Base-by-base conservation (phyloP, 2,797 vertebrate species). In the Podarcis lilfordi region DNA sequence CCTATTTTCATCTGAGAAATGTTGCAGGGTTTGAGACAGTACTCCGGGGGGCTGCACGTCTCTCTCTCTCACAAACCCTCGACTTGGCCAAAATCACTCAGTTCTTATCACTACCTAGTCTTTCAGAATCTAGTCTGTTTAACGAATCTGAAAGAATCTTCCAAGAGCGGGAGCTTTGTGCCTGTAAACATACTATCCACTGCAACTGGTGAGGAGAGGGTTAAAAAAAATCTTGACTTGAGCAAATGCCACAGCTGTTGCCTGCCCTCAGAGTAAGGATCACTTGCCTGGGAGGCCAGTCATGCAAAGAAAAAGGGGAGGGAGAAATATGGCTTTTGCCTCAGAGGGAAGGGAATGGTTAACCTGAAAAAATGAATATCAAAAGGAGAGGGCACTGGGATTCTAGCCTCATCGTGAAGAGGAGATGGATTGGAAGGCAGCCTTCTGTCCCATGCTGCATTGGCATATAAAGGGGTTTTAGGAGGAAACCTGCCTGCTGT, bases 171-270 rank as follows among this genome's bases (percentile, higher is more conserved):
- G 40, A 15, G 1, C 27, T 37, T 5, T 68, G 25, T 32, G 15
- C 37, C 35, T 32, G 25, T 79, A 84, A 32, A 0, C 64, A 86
- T 80, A 50, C 0, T 25, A 21, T 66, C 9, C 55, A 50, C 17
- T 37, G 21, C 43, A 23, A 5, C 25, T 74, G 50, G 45, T 43
- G 66, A 86, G 35, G 74, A 86, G 1, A 64, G 76, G 27, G 88
- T 92, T 93, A 94, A 94, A 15, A 55, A 3, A 55, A 55, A 55
- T 13, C 29, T 29, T 8, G 35, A 88, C 32, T 2, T 80, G 74
- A 88, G 88, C 69, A 79, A 87, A 83, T 74, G 89, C 0, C 86
- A 85, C 85, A 90, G 74, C 90, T 93, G 72, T 76, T 85, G 81
- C 81, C 77, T 66, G 27, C 45, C 87, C 35, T 86, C 72, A 37